Base-by-base conservation (phyloP, 2,113 vertebrate genomes). In the Misgurnus mizolepis region DNA sequence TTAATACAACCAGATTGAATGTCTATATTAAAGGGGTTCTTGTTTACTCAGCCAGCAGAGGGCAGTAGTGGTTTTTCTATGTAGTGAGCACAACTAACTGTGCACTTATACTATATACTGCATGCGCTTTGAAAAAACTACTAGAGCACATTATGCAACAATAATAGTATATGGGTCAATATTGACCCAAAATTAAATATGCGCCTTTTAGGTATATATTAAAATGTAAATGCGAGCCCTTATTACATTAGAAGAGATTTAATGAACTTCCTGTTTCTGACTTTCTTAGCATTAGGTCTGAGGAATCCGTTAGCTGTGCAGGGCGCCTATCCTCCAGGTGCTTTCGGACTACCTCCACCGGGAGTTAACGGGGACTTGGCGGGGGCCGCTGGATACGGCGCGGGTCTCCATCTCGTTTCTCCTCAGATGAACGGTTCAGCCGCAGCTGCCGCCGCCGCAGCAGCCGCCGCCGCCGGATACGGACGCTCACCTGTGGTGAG, bases 351-450 rank as follows among this genome's bases (percentile, higher is more conserved):
- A 84, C 93, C 95, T 1, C 96, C 95, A 45, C 90, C 95, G 0
- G 91, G 94, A 0, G 94, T 96, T 45, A 97, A 96, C 0, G 96
- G 95, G 4, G 96, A 96, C 70, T 87, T 96, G 83, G 89, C 93
- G 0, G 92, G 93, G 12, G 90, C 91, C 0, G 88, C 90, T 0
- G 87, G 91, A 76, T 97, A 96, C 0, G 95, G 95, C 5, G 95
- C 96, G 0, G 88, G 96, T 53, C 94, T 98, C 0, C 97, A 98
- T 92, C 94, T 95, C 2, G 96, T 98, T 89, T 96, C 97, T 0
- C 95, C 96, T 0, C 97, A 98, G 91, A 98, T 98, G 95, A 97
- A 95, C 0, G 95, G 94, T 0, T 95, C 95, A 0, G 96, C 95
- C 0, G 96, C 94, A 0, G 96, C 95, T 0, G 96, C 95, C 0